A percentile compares a stretch with the other conserved stretches of the same genome.
Evolutionary conservation across 1,140 invertebrate species (phyloP).

Genomic region (Carcinoscorpius rotundicauda): DNA sequence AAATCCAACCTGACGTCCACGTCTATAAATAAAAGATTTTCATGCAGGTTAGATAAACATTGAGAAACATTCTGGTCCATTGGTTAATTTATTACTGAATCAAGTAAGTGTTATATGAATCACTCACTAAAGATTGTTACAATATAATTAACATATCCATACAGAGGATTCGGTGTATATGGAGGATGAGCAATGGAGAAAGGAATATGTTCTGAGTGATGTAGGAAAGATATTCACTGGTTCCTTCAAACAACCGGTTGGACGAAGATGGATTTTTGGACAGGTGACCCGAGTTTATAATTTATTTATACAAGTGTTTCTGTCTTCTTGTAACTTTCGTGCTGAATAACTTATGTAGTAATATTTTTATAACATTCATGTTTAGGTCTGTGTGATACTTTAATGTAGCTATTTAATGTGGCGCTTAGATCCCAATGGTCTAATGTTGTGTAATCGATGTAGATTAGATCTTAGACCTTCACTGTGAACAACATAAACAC

Average conservation of each 20-base stretch:
- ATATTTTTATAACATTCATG: too few relatives aligned
- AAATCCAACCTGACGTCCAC: too few relatives aligned
- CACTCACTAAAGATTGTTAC: not conserved
- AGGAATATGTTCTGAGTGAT: constrained; percentile 75
- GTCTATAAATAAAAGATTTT: too few relatives aligned
- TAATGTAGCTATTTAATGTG: too few relatives aligned
- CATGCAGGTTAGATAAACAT: too few relatives aligned
- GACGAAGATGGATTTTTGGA: constrained; percentile 77
- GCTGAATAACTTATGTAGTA: too few relatives aligned
- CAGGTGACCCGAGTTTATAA: constrained; percentile 37
- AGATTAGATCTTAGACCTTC: too few relatives aligned
- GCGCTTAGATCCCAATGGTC: too few relatives aligned
- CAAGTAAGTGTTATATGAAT: not conserved
- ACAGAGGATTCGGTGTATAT: constrained; percentile 39
- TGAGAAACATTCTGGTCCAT: not conserved
- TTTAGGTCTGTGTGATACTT: too few relatives aligned
- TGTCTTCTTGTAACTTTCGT: too few relatives aligned
- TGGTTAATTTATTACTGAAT: not conserved
- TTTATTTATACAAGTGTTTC: not conserved
- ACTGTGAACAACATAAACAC: too few relatives aligned
- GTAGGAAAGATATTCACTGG: constrained; percentile 80
- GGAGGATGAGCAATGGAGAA: constrained; percentile 52
- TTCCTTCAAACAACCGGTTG: constrained; percentile 60
- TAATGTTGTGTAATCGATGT: too few relatives aligned
- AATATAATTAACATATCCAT: constrained; percentile 12